Conservation (phyloP, 2,888 invertebrate genomes). For the Nowickia ferox region DNA sequence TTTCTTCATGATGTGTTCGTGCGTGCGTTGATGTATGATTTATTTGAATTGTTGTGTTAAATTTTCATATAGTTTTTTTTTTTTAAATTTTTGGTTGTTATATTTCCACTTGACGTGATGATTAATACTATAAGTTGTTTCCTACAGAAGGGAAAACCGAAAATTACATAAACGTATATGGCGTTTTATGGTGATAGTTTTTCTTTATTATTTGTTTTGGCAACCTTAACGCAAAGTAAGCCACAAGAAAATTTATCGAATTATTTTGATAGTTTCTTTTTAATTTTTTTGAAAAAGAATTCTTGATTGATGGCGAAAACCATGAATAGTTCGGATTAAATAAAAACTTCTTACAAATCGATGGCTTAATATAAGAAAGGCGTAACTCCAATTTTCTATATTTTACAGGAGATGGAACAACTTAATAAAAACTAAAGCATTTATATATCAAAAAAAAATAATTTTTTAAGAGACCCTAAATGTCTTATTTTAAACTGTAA, state of each 20-base stretch:
- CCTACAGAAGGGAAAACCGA: background rate
- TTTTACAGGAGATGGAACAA: no score
- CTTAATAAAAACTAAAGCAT: no score
- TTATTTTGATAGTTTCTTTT: no score
- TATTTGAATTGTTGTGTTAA: constrained; percentile 30
- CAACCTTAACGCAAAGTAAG: background rate
- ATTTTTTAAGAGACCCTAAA: no score
- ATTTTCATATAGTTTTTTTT: background rate
- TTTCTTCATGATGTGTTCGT: background rate
- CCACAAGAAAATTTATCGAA: background rate
- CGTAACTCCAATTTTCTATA: no score
- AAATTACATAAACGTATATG: constrained; percentile 21
- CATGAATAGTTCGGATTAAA: background rate
- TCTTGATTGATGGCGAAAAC: constrained; percentile 21
- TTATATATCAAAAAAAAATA: no score
- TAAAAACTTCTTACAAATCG: background rate
- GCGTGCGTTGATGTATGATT: constrained; percentile 8
- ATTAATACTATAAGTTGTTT: constrained; percentile 39
- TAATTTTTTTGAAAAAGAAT: background rate
- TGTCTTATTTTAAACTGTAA: no score
- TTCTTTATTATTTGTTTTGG: background rate
- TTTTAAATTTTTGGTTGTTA: background rate
- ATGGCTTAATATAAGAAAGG: no score
- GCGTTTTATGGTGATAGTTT: background rate
- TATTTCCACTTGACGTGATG: constrained; percentile 40